These are phyloP conservation scores for Gavia stellata DNA, from an alignment of 2,113 vertebrate genomes.

Conservation along the genomic window DNA sequence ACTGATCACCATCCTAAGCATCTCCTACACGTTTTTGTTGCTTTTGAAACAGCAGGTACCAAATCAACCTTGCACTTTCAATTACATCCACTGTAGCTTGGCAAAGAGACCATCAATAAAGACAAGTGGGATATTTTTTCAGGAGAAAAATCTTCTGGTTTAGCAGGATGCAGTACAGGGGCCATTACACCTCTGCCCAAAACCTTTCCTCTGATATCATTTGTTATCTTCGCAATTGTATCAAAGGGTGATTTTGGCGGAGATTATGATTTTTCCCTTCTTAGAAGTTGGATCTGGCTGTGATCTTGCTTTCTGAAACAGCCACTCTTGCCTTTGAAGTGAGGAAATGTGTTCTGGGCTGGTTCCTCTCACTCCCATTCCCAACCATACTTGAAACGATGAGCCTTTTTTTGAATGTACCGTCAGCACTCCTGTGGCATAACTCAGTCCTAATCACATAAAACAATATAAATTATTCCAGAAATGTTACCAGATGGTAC, in stretches of 20 bases:
- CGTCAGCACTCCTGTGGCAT: background rate
- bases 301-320: background rate
- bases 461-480: background rate
- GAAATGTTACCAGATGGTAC: background rate
- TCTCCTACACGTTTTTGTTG: background rate
- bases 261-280: background rate
- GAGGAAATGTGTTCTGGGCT: background rate
- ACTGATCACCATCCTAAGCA: background rate
- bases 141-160: background rate
- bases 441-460: background rate
- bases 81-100: background rate
- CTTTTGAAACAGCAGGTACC: background rate
- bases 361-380: background rate
- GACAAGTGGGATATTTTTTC: background rate
- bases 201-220: background rate
- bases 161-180: background rate
- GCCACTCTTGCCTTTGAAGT: constrained; percentile 32
- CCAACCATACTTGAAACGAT: background rate
- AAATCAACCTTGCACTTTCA: background rate
- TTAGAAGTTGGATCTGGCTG: constrained; percentile 33
- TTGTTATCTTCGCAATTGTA: background rate
- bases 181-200: background rate
- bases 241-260: constrained; percentile 8
- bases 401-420: background rate
- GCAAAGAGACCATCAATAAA: background rate